Evolutionary conservation across 2,888 invertebrate genomes (phyloP), one percentile per base, ranked within the genome.

Genomic region (Belgica antarctica): DNA sequence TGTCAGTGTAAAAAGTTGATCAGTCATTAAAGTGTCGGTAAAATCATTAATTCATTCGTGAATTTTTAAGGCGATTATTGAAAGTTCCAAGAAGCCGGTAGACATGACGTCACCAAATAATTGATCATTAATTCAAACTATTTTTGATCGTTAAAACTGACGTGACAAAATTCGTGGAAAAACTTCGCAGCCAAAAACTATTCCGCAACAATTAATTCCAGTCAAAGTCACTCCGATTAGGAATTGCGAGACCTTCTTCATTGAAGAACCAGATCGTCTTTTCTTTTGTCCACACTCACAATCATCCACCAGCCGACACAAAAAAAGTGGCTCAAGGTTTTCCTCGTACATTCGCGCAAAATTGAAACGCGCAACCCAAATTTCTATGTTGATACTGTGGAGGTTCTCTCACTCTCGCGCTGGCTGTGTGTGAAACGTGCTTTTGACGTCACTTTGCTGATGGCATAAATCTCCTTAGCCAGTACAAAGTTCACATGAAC

Each of bases 321-420:
- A n/a, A 41, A 17, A 52, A 52, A 52, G 52, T 52, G 22, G 52
- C 52, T 52, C 52, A 52, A 52, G 52, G 52, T 52, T 52, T 52
- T 22, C 52, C 2, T 52, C 4, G 15, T 31, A 46, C 46, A n/a
- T 46, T 46, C 46, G 46, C 52, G 52, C 52, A 22, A 52, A 52
- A 52, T 41, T 52, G 52, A 52, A 7, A 19, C 52, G 52, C 52
- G 52, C 17, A 52, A 17, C 52, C 2, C 5, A 8, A 52, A 52
- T 22, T 52, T 52, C n/a, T n/a, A n/a, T n/a, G n/a, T n/a, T n/a
- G n/a, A n/a, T n/a, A n/a, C n/a, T n/a, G n/a, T n/a, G n/a, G n/a
- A n/a, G n/a, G n/a, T n/a, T n/a, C n/a, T n/a, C n/a, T n/a, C n/a
- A n/a, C n/a, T n/a, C n/a, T n/a, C 41, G 41, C 5, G 41, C 12